Percentiles rank a stretch among this genome's conserved stretches.
These are phyloP conservation scores for Sula dactylatra DNA, from an alignment of 2,113 vertebrate genomes.

Conservation along the genomic window DNA sequence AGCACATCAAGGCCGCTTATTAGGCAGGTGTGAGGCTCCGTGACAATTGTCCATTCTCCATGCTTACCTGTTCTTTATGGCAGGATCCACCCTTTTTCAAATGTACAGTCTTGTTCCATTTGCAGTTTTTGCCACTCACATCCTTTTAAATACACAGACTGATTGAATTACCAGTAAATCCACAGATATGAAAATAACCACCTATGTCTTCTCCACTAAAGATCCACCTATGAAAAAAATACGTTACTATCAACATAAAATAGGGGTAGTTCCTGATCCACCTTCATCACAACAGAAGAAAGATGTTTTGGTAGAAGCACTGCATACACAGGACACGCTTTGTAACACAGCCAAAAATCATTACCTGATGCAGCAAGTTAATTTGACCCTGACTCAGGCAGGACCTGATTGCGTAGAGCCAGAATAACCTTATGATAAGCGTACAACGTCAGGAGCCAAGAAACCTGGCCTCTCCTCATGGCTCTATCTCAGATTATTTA, in stretches of 20 bases:
- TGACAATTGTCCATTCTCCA: not conserved
- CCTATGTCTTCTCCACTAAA: not conserved
- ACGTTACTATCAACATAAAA: not conserved
- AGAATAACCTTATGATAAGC: not conserved
- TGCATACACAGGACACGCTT: not conserved
- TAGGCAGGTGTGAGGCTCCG: not conserved
- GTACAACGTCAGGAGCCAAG: not conserved
- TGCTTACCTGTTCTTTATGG: not conserved
- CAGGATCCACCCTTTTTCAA: not conserved
- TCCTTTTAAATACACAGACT: not conserved
- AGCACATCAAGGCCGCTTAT: not conserved
- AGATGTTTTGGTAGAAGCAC: not conserved
- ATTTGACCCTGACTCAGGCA: not conserved
- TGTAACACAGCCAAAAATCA: not conserved
- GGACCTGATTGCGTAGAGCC: not conserved
- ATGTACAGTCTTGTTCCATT: not conserved
- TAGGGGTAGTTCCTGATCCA: not conserved
- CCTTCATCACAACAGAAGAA: not conserved
- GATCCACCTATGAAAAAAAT: not conserved
- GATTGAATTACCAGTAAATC: not conserved
- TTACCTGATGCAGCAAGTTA: not conserved
- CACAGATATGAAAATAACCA: not conserved
- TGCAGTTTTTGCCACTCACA: not conserved
- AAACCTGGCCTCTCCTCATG: not conserved
- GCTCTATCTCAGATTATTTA: not conserved